Conservation (phyloP, 1,140 invertebrate genomes). For the Portunus trituberculatus region DNA sequence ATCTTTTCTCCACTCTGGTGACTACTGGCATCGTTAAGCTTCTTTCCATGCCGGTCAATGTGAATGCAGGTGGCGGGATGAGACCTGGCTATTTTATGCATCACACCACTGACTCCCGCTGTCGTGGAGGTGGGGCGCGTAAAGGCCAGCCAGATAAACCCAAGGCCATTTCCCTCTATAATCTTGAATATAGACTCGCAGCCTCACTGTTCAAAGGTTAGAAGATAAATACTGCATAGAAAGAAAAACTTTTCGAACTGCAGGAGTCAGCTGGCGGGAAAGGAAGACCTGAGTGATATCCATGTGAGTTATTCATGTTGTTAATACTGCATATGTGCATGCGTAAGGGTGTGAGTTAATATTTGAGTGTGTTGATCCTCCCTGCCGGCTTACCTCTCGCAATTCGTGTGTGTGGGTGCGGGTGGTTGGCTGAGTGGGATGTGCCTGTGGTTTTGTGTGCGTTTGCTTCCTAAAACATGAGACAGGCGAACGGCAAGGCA, state of each 20-base stretch:
- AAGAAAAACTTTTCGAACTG: not conserved
- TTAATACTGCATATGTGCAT: not conserved
- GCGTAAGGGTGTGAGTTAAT: not conserved
- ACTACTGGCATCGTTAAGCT: not conserved
- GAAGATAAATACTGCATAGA: not conserved
- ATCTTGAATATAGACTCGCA: not conserved
- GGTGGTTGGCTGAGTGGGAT: not conserved
- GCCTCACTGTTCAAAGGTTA: not conserved
- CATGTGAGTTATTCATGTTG: not conserved
- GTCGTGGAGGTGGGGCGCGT: no score
- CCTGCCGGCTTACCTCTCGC: not conserved
- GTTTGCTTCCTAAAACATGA: not conserved
- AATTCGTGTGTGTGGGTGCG: not conserved
- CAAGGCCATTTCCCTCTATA: no score
- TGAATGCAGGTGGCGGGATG: not conserved
- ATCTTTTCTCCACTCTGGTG: not conserved
- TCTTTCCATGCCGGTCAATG: not conserved
- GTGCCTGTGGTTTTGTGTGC: not conserved
- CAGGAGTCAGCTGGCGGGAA: not conserved
- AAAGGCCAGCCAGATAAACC: no score
- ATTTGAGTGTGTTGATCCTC: not conserved
- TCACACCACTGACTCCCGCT: not conserved
- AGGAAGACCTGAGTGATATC: not conserved
- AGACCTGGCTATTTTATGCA: not conserved
- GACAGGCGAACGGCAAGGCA: no score